These are phyloP conservation scores for Oscheius onirici DNA, from an alignment of 2,888 invertebrate genomes.

Conservation along the genomic window DNA sequence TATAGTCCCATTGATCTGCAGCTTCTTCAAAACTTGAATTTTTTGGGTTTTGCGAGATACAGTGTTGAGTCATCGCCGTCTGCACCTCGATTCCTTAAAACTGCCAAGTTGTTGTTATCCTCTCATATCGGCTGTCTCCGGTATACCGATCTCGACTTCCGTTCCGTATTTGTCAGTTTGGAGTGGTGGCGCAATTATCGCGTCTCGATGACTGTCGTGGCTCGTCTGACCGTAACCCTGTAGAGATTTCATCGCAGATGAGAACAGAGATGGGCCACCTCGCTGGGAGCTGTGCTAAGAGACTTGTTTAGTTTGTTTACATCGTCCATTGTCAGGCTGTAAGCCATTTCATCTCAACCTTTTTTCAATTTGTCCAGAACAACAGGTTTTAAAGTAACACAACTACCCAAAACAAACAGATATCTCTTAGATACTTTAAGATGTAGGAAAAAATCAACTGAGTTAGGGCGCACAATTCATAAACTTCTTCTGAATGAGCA, in stretches of 20 bases:
- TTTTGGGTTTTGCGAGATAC: neutral
- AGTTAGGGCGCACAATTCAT: too few species aligned
- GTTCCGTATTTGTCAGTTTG: slow-evolving; percentile 33
- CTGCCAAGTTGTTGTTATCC: neutral
- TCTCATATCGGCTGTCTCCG: neutral
- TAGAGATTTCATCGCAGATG: slow-evolving; percentile 23
- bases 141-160: slow-evolving; percentile 20
- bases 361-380: too few species aligned
- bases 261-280: slow-evolving; percentile 30
- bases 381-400: too few species aligned
- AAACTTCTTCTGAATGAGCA: too few species aligned
- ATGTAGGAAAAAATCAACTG: too few species aligned
- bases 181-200: slow-evolving; percentile 37
- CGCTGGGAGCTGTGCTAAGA: slow-evolving; percentile 13
- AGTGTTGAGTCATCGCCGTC: neutral
- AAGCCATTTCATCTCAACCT: too few species aligned
- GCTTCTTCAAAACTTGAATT: neutral
- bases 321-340: too few species aligned
- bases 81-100: neutral
- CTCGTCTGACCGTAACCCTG: slow-evolving; percentile 31
- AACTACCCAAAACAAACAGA: too few species aligned
- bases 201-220: slow-evolving; percentile 30
- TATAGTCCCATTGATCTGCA: too few species aligned
- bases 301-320: too few species aligned
- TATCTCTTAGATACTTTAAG: too few species aligned